Conservation (phyloP, 2,888 invertebrate genomes). For the Rhagonycha fulva region DNA sequence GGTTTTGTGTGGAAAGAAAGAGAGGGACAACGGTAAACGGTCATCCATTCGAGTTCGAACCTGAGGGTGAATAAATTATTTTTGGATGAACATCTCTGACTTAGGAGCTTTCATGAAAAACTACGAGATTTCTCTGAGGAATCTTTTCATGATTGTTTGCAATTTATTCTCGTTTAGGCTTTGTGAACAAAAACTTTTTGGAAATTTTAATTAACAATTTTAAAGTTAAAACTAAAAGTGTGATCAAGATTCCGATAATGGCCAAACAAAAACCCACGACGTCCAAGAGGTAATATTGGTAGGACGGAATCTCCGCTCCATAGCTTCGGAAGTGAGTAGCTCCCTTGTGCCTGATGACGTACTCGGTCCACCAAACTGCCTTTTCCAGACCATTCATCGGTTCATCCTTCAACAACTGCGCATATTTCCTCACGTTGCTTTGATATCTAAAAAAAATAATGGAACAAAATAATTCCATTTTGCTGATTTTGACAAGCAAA, state of each 20-base stretch:
- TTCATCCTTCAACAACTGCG: background rate
- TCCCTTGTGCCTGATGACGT: background rate
- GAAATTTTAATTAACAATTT: background rate
- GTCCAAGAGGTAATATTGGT: background rate
- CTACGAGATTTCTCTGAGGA: too few relatives aligned
- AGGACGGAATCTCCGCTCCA: background rate
- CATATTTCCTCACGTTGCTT: background rate
- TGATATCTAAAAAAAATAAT: background rate
- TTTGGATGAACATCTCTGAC: too few relatives aligned
- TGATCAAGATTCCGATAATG: background rate
- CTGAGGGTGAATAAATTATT: too few relatives aligned
- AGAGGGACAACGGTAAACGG: too few relatives aligned
- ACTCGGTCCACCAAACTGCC: background rate
- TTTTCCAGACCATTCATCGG: constrained; percentile 8
- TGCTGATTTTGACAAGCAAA: constrained; percentile 29
- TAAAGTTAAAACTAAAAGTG: background rate
- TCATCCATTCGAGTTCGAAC: too few relatives aligned
- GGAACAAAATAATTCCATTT: too few relatives aligned
- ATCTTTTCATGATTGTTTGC: too few relatives aligned
- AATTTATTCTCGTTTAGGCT: background rate
- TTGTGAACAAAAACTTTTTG: background rate
- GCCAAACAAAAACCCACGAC: background rate
- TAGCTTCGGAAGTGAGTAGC: background rate
- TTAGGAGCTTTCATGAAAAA: too few relatives aligned
- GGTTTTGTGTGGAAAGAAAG: too few relatives aligned